phyloP scores from a whole-genome alignment of 2,888 invertebrate species.

The Ophonus ardosiacus region DNA sequence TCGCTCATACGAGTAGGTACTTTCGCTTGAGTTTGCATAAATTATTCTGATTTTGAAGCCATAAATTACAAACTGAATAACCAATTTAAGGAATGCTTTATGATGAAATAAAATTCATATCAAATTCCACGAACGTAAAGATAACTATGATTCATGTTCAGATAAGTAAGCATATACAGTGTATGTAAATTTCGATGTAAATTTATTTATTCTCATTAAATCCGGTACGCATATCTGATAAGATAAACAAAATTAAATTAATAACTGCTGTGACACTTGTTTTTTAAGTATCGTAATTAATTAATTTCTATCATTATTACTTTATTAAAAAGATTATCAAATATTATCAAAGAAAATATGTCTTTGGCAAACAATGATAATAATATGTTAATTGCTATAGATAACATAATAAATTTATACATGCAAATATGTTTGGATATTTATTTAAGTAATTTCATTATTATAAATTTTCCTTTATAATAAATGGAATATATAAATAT shows the following conservation, averaged over 20 bases:
- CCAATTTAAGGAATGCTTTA: slow-evolving; percentile 15
- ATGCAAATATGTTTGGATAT: not conserved
- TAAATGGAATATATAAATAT: too few relatives aligned
- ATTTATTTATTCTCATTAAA: slow-evolving; percentile 50
- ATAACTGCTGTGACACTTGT: slow-evolving; percentile 47
- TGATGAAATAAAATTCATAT: slow-evolving; percentile 18
- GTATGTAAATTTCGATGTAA: slow-evolving; percentile 42
- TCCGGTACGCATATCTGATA: slow-evolving; percentile 26
- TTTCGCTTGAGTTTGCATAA: not conserved
- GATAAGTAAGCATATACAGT: slow-evolving; percentile 28
- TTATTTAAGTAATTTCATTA: too few relatives aligned
- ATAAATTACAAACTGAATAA: not conserved
- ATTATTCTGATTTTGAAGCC: not conserved
- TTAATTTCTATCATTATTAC: slow-evolving; percentile 51
- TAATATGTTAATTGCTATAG: not conserved
- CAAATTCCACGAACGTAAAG: slow-evolving; percentile 26
- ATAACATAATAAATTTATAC: slow-evolving; percentile 14
- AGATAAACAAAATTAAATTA: slow-evolving; percentile 52
- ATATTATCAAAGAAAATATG: slow-evolving; percentile 45
- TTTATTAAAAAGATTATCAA: slow-evolving; percentile 53
- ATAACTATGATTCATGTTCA: slow-evolving; percentile 14
- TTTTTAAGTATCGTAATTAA: slow-evolving; percentile 42
- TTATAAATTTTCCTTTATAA: too few relatives aligned
- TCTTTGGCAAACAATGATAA: slow-evolving; percentile 33
- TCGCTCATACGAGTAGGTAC: not conserved